Percentiles rank a stretch among this genome's conserved stretches.
These are phyloP conservation scores for Agrilus cyanescens DNA, from an alignment of 2,888 invertebrate species.

Conservation along the genomic window DNA sequence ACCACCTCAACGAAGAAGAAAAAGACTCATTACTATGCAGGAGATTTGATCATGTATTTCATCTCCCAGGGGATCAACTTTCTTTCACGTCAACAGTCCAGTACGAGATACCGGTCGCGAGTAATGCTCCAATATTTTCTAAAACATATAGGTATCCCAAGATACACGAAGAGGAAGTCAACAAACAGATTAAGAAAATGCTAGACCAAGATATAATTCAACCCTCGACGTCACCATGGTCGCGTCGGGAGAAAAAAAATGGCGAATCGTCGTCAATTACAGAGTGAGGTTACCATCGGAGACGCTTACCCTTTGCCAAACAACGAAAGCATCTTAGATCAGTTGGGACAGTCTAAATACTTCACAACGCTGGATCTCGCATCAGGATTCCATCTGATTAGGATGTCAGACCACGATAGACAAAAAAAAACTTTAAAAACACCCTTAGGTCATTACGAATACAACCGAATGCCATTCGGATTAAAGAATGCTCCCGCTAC, in stretches of 20 bases:
- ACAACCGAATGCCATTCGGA: conserved; percentile 24
- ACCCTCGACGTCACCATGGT: conserved; percentile 15
- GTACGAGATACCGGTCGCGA: no score
- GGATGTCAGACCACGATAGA: conserved; percentile 9
- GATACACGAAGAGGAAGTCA: conserved; percentile 23
- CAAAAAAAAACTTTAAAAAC: no score
- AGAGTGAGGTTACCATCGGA: conserved; percentile 22
- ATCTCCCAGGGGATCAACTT: no score
- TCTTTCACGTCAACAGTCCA: no score
- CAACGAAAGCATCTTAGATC: conserved; percentile 22
- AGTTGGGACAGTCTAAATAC: conserved; percentile 21
- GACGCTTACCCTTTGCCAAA: conserved; percentile 24
- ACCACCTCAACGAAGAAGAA: no score
- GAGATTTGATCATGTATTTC: no score
- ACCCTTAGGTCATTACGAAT: conserved; percentile 18
- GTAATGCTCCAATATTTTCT: no score
- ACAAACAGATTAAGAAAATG: conserved; percentile 23
- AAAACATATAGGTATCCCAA: conserved; percentile 27
- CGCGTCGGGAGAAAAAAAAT: conserved; percentile 17
- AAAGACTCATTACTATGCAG: no score
- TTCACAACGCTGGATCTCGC: conserved; percentile 25
- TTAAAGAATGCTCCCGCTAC: conserved; percentile 30
- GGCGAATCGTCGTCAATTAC: conserved; percentile 27
- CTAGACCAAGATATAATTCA: conserved; percentile 22
- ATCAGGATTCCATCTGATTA: conserved; percentile 14